A percentile compares a stretch with the other conserved stretches of the same genome.
Evolutionary conservation across 1,140 invertebrate species (phyloP).

Genomic region (honey bee (Apis mellifera)): Amel_HAv3.1 CM009937.2:10784001-10784500

Average conservation of each 20-base stretch:
- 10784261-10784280: background rate
- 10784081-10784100: no score
- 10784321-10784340: background rate
- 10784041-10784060: no score
- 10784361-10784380: background rate
- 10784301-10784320: no score
- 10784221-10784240: background rate
- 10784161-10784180: background rate
- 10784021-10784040: no score
- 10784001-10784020: no score
- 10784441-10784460: slow-evolving; percentile 27
- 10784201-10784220: background rate
- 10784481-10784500: slow-evolving; percentile 49
- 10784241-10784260: background rate
- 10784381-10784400: background rate
- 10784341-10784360: background rate
- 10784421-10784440: background rate
- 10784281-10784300: background rate
- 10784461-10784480: slow-evolving; percentile 53
- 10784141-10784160: slow-evolving; percentile 3
- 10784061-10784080: no score
- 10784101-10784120: background rate
- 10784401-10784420: background rate
- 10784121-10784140: background rate
- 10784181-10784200: no score